Evolutionary conservation across 2,888 invertebrate genomes (phyloP).

Genomic region (Coecobrya sp.): DNA sequence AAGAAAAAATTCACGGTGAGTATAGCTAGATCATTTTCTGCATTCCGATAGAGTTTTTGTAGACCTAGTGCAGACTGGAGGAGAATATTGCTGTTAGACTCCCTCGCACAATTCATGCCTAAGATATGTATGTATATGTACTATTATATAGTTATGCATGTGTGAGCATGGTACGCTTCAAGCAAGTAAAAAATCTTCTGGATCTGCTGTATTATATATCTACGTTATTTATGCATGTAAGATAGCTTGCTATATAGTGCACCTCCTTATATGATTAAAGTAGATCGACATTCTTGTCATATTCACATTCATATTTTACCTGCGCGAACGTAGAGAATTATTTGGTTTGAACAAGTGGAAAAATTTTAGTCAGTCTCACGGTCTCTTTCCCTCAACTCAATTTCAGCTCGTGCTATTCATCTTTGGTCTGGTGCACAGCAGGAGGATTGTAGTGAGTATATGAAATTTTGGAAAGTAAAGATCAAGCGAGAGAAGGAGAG

Average conservation of each 20-base stretch:
- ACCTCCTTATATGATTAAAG: conserved; percentile 9
- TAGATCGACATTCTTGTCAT: conserved; percentile 59
- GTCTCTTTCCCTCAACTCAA: not conserved
- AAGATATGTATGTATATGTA: not conserved
- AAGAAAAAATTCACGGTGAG: conserved; percentile 17
- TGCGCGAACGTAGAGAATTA: conserved; percentile 38
- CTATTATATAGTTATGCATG: not conserved
- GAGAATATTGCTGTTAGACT: not conserved
- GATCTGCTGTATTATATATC: not conserved
- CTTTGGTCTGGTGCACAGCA: not conserved
- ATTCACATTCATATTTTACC: conserved; percentile 48
- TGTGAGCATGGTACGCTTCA: not conserved
- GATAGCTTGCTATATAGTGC: not conserved
- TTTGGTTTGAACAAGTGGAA: conserved; percentile 24
- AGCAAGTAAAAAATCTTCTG: not conserved
- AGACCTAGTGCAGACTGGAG: not conserved
- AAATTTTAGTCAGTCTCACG: conserved; percentile 4
- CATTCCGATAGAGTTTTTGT: conserved; percentile 45
- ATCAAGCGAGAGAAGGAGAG: no score
- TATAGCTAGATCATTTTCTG: conserved; percentile 40
- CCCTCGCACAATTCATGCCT: not conserved
- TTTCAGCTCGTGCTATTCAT: conserved; percentile 21
- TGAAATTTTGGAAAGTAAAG: not conserved
- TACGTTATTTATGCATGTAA: not conserved
- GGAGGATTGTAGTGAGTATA: not conserved